These are phyloP conservation scores for Saccostrea glomerata DNA, from an alignment of 1,140 invertebrate genomes.

Conservation along the genomic window DNA sequence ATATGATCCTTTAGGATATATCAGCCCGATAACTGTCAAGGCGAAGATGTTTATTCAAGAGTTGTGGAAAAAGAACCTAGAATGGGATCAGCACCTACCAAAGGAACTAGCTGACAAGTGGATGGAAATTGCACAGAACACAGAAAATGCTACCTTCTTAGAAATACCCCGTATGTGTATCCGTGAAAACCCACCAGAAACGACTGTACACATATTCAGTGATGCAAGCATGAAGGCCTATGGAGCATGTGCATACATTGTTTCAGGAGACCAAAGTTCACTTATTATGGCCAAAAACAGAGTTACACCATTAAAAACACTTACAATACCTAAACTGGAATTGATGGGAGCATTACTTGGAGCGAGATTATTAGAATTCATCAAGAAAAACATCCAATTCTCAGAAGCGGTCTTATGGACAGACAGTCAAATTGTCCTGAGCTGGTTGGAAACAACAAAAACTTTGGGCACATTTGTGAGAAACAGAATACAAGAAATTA, in stretches of 20 bases:
- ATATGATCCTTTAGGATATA: too few relatives aligned
- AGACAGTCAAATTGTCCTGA: constrained; percentile 44
- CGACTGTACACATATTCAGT: constrained; percentile 41
- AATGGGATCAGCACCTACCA: constrained; percentile 48
- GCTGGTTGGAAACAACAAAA: constrained; percentile 21
- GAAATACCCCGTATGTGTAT: too few relatives aligned
- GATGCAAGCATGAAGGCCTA: constrained; percentile 36
- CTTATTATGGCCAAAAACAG: constrained; percentile 23
- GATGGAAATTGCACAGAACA: not conserved
- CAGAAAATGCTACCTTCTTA: too few relatives aligned
- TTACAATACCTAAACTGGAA: not conserved
- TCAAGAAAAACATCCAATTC: not conserved
- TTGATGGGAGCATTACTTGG: not conserved
- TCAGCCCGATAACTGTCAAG: too few relatives aligned
- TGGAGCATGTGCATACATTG: constrained; percentile 35
- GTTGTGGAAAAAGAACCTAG: too few relatives aligned
- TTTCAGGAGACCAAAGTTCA: not conserved
- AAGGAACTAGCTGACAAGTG: not conserved
- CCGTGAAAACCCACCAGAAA: not conserved
- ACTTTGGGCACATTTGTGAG: not conserved
- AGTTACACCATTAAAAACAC: not conserved
- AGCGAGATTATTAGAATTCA: not conserved
- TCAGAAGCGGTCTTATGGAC: not conserved
- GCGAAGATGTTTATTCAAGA: constrained; percentile 36
- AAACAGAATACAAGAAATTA: constrained; percentile 8